Evolutionary conservation across 2,888 invertebrate genomes (phyloP), one percentile per base, ranked within the genome.

Genomic region (Drosophila glabriapex): DNA sequence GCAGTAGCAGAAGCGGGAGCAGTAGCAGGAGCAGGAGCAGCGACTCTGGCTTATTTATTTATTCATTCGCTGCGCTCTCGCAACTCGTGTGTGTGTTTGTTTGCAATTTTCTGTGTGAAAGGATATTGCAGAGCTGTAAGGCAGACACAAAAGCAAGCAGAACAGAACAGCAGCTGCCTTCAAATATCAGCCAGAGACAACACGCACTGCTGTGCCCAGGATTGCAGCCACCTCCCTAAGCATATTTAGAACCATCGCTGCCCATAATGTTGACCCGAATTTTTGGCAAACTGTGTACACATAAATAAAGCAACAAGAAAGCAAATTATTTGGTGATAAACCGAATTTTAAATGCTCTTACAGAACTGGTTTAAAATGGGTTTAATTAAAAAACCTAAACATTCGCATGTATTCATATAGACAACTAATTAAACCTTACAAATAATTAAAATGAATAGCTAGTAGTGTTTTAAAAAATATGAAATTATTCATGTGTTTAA

Each of bases 261-360:
- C 73, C 89, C 87, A 87, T 90, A 90, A 90, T 88, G 90, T 87
- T 87, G 89, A 87, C 90, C 87, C 87, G 84, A 90, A 90, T 89
- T 87, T 89, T 83, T 88, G 88, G 70, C 83, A 88, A 86, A 82
- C 76, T 82, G 80, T 82, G 75, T 73, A 73, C 85, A 87, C 85
- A 85, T 85, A 85, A 85, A 87, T 87, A 88, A 90, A 80, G 88
- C 90, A 85, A 80, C 74, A 89, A 87, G 77, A 59, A 66, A 50
- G 3, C 56, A 29, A 64, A 22, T 10, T 16, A 10, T n/a, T 12
- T 0, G 10, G 31, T 1, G 37, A 10, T n/a, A 31, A 52, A 56
- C 33, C 78, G 77, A 14, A 46, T 43, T 16, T 0, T 4, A 10
- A 61, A 79, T 76, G 61, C 77, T 16, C 81, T 78, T 14, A 4